phyloP scores from a whole-genome alignment of 2,113 vertebrate genomes.

The Mirounga angustirostris region DNA sequence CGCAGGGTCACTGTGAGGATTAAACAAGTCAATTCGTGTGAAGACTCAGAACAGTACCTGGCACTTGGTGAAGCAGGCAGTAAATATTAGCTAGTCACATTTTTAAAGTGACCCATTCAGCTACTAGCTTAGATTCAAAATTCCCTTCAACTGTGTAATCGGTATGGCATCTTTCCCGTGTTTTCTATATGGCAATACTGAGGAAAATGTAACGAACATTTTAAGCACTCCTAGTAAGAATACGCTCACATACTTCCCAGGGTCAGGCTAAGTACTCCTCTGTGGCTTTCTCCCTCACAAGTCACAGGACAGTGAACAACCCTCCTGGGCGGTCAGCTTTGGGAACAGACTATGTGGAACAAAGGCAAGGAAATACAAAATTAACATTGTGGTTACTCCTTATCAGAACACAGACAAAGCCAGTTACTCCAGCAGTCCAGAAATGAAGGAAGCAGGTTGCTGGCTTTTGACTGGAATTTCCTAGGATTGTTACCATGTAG shows the following conservation, averaged over 20 bases:
- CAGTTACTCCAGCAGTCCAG: neutral
- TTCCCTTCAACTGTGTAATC: neutral
- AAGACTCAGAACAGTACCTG: neutral
- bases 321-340: neutral
- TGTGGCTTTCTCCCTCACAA: neutral
- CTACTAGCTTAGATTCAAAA: neutral
- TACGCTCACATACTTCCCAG: neutral
- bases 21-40: neutral
- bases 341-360: slow-evolving; percentile 11
- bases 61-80: neutral
- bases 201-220: neutral
- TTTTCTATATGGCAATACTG: neutral
- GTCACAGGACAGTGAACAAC: neutral
- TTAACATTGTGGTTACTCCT: slow-evolving; percentile 63
- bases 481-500: slow-evolving; percentile 59
- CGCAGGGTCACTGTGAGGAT: neutral
- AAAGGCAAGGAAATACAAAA: slow-evolving; percentile 71
- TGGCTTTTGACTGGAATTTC: slow-evolving; percentile 61
- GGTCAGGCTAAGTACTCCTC: neutral
- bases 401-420: slow-evolving; percentile 57
- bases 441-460: slow-evolving; percentile 31
- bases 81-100: neutral
- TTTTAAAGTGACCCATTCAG: neutral
- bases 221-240: neutral
- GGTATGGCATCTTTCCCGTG: neutral